Evolutionary conservation across 1,140 invertebrate genomes (phyloP), one percentile per base, ranked within the genome.

Genomic region (Drosophila virilis): DNA sequence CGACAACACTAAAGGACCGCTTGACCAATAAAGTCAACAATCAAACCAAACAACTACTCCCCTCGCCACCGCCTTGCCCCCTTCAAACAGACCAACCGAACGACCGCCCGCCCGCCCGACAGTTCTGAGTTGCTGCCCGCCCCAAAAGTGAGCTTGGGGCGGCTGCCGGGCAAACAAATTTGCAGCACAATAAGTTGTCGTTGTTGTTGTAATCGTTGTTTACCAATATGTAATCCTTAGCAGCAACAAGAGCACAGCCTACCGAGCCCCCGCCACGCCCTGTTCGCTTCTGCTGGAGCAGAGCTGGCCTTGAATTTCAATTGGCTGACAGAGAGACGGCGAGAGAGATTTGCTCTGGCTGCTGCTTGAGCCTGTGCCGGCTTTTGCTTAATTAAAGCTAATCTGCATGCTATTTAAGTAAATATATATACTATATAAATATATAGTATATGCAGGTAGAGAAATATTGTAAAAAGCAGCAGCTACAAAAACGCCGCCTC

Each of bases 1-100:
- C 45, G 59, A 72, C 58, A 42, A 37, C 38, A 57, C 52, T 51
- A 58, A 77, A 77, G 61, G 51, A 50, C 55, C 48, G 69, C 77
- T 65, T 89, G 84, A 89, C 84, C 84, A 89, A 89, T 89, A 89
- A 89, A 89, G 84, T 89, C 84, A 89, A 89, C 84, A 89, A 80
- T 89, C 84, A 89, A 89, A 89, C 89, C 84, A 89, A 89, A 89
- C 77, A 82, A 33, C 52, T 43, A 37, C 50, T 22, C 51, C 51
- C 52, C 46, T 13, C 28, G 10, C 38, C 35, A 32, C 35, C 6
- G 17, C 17, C 17, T 17, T 1, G n/a, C 38, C 57, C 40, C 7
- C 6, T 9, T 40, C 28, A 37, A n/a, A 28, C 22, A 28, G 12
- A 10, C n/a, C 8, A 38, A 43, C 17, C 17, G 17, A 1, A n/a